These are phyloP conservation scores for Sorex maritimensis DNA, from an alignment of 2,797 vertebrate species.

Conservation along the genomic window DNA sequence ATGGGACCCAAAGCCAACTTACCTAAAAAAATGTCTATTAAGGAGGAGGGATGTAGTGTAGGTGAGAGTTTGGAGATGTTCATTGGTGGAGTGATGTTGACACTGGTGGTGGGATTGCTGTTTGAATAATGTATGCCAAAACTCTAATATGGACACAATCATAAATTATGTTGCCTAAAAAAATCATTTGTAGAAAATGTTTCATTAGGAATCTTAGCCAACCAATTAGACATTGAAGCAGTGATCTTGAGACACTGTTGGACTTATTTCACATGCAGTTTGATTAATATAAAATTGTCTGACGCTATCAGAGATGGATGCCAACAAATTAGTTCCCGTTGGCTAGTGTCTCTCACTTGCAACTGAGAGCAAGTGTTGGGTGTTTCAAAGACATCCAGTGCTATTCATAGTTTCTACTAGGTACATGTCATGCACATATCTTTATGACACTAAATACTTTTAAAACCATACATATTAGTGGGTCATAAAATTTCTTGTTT, in stretches of 20 bases:
- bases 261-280: conserved; percentile 37
- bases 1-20: too few relatives aligned
- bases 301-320: background rate
- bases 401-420: background rate
- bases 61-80: too few relatives aligned
- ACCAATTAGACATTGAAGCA: conserved; percentile 60
- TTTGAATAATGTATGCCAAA: too few relatives aligned
- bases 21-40: too few relatives aligned
- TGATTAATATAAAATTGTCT: conserved; percentile 44
- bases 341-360: background rate
- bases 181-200: too few relatives aligned
- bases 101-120: too few relatives aligned
- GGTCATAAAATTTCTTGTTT: conserved; percentile 32
- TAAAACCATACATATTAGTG: conserved; percentile 47
- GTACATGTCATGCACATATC: background rate
- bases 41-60: too few relatives aligned
- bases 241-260: conserved; percentile 17
- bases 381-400: background rate
- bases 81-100: too few relatives aligned
- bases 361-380: background rate
- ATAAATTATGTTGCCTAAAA: too few relatives aligned
- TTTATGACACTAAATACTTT: conserved; percentile 39
- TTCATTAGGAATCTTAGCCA: conserved; percentile 15
- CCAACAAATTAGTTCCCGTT: background rate
- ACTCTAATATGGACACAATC: too few relatives aligned